Percentiles rank a stretch among this genome's conserved stretches.
These are phyloP conservation scores for Agapetus fuscipes DNA, from an alignment of 2,888 invertebrate species.

Conservation along the genomic window DNA sequence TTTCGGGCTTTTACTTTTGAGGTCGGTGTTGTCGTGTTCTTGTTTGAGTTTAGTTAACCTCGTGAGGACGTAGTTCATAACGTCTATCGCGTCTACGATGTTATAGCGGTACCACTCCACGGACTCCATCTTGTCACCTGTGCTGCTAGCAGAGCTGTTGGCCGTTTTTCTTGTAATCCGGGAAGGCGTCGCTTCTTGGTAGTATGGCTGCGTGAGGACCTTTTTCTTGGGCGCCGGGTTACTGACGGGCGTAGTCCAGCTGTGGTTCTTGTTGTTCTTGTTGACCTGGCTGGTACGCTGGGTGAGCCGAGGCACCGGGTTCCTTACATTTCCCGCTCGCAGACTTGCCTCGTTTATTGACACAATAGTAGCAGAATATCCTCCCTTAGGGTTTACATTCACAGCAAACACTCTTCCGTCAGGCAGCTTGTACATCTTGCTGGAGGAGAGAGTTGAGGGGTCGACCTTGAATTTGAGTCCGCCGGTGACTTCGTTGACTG, in stretches of 20 bases:
- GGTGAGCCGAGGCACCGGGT: slow-evolving; percentile 19
- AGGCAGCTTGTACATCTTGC: slow-evolving; percentile 44
- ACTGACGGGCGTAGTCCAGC: slow-evolving; percentile 9
- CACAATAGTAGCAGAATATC: slow-evolving; percentile 44
- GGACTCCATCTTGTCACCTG: slow-evolving; percentile 23
- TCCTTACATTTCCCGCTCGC: slow-evolving; percentile 4
- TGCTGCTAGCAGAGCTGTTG: not conserved
- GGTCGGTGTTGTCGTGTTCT: slow-evolving; percentile 37
- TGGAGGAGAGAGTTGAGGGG: slow-evolving; percentile 41
- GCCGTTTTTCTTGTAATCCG: not conserved
- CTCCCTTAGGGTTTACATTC: slow-evolving; percentile 39
- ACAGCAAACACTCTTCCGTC: slow-evolving; percentile 44
- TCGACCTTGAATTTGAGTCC: slow-evolving; percentile 43
- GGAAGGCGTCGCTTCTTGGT: not conserved
- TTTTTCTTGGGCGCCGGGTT: not conserved
- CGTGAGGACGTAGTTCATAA: slow-evolving; percentile 45
- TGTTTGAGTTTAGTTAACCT: slow-evolving; percentile 43
- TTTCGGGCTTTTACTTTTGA: slow-evolving; percentile 37
- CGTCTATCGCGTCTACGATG: slow-evolving; percentile 45
- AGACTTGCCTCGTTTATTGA: slow-evolving; percentile 31
- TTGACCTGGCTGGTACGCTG: not conserved
- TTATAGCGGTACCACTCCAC: slow-evolving; percentile 53
- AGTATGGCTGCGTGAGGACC: not conserved
- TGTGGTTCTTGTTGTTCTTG: not conserved
- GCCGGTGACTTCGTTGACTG: slow-evolving; percentile 40